phyloP scores from a whole-genome alignment of 2,113 vertebrate genomes.

The Apeltes quadracus region DNA sequence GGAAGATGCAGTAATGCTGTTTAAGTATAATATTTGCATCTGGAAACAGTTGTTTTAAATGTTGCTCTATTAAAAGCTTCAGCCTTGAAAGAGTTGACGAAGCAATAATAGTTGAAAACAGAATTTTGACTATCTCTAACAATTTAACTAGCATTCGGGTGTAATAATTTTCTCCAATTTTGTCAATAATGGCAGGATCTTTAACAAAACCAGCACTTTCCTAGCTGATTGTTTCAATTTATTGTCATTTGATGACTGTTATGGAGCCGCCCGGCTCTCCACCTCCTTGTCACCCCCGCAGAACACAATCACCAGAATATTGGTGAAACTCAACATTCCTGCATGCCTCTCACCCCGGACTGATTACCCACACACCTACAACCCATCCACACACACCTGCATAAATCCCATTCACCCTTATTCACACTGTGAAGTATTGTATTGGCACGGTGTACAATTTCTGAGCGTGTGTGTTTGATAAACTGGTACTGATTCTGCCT shows the following conservation, averaged over 20 bases:
- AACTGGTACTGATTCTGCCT: no score
- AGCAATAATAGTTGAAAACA: constrained; percentile 50
- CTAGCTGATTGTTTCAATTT: constrained; percentile 8
- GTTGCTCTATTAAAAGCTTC: constrained; percentile 18
- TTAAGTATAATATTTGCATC: constrained; percentile 35
- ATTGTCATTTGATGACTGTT: constrained; percentile 37
- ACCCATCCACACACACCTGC: no score
- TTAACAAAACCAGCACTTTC: constrained; percentile 33
- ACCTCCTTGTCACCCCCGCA: no score
- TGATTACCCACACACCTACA: no score
- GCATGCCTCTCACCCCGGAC: no score
- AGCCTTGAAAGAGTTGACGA: constrained; percentile 5
- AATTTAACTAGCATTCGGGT: constrained; percentile 29
- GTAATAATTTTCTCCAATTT: constrained; percentile 10
- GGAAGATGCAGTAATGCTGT: constrained; percentile 45
- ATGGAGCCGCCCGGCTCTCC: no score
- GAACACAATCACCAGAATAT: no score
- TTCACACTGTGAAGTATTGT: no score
- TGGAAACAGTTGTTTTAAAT: constrained; percentile 20
- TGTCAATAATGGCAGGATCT: constrained; percentile 10
- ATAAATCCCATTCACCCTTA: no score
- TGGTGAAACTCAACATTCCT: no score
- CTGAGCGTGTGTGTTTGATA: no score
- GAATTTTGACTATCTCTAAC: constrained; percentile 30
- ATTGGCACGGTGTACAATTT: no score